These are phyloP conservation scores for Phoxinus dragarum DNA, from an alignment of 2,797 vertebrate genomes.

Conservation along the genomic window DNA sequence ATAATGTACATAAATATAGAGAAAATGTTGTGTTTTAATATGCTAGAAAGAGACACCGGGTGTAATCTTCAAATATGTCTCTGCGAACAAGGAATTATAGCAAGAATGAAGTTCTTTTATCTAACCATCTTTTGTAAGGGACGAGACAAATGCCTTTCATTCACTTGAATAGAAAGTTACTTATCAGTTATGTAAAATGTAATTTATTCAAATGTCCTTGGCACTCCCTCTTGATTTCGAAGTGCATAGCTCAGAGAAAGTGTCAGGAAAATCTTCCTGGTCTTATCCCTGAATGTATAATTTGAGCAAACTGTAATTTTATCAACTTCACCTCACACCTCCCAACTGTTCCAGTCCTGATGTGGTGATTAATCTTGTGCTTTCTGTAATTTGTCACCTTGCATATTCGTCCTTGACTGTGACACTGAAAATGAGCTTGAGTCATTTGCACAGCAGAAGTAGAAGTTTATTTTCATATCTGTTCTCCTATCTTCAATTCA, in stretches of 20 bases:
- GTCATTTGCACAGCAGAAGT: background rate
- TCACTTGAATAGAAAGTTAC: constrained; percentile 1
- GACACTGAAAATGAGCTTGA: background rate
- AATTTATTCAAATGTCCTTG: background rate
- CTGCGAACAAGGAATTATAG: background rate
- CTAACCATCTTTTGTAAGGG: background rate
- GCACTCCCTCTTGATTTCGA: background rate
- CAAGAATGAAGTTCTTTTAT: background rate
- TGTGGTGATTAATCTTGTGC: background rate
- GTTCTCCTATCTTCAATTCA: background rate
- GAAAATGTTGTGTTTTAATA: background rate
- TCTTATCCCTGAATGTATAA: background rate
- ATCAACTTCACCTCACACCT: background rate
- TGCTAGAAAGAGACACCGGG: background rate
- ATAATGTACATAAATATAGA: background rate
- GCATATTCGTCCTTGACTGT: background rate
- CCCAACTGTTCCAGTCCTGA: background rate
- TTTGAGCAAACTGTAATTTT: background rate
- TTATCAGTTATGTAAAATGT: background rate
- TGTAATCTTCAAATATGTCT: background rate
- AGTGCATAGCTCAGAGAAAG: too few species aligned
- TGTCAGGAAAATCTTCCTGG: background rate
- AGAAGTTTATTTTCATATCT: constrained; percentile 7
- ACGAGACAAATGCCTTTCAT: constrained; percentile 4
- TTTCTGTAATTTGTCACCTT: background rate